Evolutionary conservation across 2,888 invertebrate genomes (phyloP).

Genomic region (Leptinotarsa haldemani): DNA sequence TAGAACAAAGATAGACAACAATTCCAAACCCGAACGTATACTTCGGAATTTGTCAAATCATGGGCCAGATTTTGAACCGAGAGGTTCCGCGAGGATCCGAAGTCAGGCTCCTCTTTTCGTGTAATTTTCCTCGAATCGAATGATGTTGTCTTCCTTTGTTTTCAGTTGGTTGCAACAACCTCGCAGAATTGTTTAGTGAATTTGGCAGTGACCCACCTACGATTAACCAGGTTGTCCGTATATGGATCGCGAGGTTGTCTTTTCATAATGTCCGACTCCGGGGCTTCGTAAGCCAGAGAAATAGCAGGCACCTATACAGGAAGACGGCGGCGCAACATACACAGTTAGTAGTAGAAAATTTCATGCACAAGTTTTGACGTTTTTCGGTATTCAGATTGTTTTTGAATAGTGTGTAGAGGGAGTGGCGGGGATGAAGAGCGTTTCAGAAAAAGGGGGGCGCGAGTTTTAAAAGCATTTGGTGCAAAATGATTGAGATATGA

Average conservation of each 20-base stretch:
- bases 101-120: background rate
- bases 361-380: slow-evolving; percentile 59
- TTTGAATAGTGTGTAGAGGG: slow-evolving; percentile 57
- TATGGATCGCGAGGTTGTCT: slow-evolving; percentile 97
- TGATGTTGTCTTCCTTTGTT: slow-evolving; percentile 20
- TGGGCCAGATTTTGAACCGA: slow-evolving; percentile 11
- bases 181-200: slow-evolving; percentile 24
- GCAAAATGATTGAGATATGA: slow-evolving; percentile 55
- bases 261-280: slow-evolving; percentile 99
- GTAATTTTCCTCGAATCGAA: background rate
- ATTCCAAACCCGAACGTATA: background rate
- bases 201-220: slow-evolving; percentile 80
- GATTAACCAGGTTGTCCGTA: slow-evolving; percentile 98
- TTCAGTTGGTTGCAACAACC: slow-evolving; percentile 25
- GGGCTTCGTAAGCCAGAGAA: slow-evolving; percentile 98
- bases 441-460: slow-evolving; percentile 31
- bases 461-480: slow-evolving; percentile 39
- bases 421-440: slow-evolving; percentile 19
- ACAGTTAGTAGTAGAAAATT: slow-evolving; percentile 58
- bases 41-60: slow-evolving; percentile 4
- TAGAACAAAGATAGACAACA: slow-evolving; percentile 32
- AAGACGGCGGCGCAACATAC: slow-evolving; percentile 84
- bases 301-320: slow-evolving; percentile 97
- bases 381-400: slow-evolving; percentile 45
- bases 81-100: slow-evolving; percentile 12